Base-by-base conservation (phyloP, 2,797 vertebrate genomes). In the Parotocinclus haroldoi region DNA sequence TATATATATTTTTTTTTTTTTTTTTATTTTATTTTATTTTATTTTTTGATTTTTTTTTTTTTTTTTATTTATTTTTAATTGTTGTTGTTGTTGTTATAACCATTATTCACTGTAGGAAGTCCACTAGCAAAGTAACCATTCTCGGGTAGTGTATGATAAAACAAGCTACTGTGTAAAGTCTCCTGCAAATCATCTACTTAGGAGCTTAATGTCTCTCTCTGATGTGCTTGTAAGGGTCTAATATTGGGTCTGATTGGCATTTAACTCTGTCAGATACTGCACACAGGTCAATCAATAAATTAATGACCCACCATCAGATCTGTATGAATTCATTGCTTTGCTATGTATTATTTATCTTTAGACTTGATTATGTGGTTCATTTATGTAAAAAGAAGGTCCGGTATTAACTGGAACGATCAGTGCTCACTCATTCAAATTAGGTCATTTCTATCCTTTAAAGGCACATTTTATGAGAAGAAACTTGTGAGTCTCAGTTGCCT, bases 231-330 rank as follows among this genome's bases (percentile, higher is more conserved):
- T 71, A 67, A 69, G 77, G 40, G 59, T 78, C 85, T 82, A 79
- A 85, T 87, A 73, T 63, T 80, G n/a, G n/a, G 64, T 85, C 77
- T 86, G 86, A 89, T 87, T 87, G 88, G 89, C 85, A 84, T 85
- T 90, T 88, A 89, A 88, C 85, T 86, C 85, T 65, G 77, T 88
- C 82, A 68, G 82, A 82, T 64, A 58, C 73, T 76, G 81, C 76
- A 42, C 78, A 73, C 72, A 68, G 69, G 70, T 50, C 78, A 66
- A 89, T 89, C 87, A 89, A 90, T 91, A 88, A 89, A 89, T 90
- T 75, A 88, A 84, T 58, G 82, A 85, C 78, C 71, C 68, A 10
- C 74, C 83, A 81, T 84, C 82, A 81, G 85, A 87, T 85, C 84
- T 74, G 80, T 72, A 82, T 81, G 82, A 85, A 84, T 85, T 85